Evolutionary conservation across 2,113 vertebrate species (phyloP), one percentile per base, ranked within the genome.

Genomic region (Rana temporaria): DNA sequence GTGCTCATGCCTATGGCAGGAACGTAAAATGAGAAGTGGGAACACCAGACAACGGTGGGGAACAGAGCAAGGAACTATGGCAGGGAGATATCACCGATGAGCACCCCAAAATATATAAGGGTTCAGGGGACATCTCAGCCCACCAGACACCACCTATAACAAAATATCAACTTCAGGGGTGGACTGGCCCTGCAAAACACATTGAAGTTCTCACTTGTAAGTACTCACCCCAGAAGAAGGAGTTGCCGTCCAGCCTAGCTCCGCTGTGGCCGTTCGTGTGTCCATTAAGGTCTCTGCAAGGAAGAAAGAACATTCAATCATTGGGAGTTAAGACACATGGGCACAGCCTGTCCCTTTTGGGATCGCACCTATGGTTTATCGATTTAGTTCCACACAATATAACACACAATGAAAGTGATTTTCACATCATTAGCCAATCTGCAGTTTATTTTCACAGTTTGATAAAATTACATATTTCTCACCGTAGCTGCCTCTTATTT

Each of bases 221-320:
- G 20, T 32, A 94, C 98, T 98, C 89, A 99, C 98, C 95, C 98
- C 98, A 4, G 97, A 97, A 20, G 97, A 93, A 19, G 98, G 98
- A 91, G 98, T 98, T 38, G 98, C 97, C 0, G 97, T 99, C 98
- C 98, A 99, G 81, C 98, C 98, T 86, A 99, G 93, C 90, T 99
- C 98, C 84, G 98, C 98, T 3, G 98, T 99, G 22, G 98, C 98
- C 8, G 96, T 98, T 86, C 98, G 95, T 3, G 98, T 99, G 91
- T 99, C 98, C 98, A 99, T 96, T 90, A 99, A 85, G 0, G 97
- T 99, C 91, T 99, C 98, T 99, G 93, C 48, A 90, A 84, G 80
- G 85, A 82, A 84, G 88, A 56, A 86, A 90, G 79, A 86, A 22
- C 17, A 83, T 83, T 24, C 22, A 18, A 20, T 53, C 20, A 52